These are phyloP conservation scores for Ferrisia virgata DNA, from an alignment of 2,888 invertebrate genomes.

Conservation along the genomic window DNA sequence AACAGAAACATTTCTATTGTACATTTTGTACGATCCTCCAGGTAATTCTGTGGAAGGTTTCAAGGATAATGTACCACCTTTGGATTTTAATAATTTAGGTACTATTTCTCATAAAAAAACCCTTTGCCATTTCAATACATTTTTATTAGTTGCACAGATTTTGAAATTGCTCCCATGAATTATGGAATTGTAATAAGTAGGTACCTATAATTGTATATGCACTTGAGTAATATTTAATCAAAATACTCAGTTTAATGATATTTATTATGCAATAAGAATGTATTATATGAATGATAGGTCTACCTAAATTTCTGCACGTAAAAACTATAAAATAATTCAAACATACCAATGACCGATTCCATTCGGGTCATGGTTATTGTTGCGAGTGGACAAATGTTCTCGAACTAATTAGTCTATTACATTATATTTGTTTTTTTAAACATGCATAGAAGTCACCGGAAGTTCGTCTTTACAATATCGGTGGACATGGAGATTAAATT, in stretches of 20 bases:
- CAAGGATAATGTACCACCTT: background rate
- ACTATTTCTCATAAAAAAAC: background rate
- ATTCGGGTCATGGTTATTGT: constrained; percentile 24
- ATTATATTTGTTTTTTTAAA: background rate
- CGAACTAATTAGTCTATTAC: constrained; percentile 19
- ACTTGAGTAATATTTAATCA: no score
- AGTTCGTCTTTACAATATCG: background rate
- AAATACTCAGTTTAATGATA: no score
- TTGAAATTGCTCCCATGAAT: background rate
- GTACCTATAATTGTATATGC: no score
- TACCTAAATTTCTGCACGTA: background rate
- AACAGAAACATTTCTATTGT: background rate
- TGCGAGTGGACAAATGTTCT: background rate
- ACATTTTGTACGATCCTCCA: constrained; percentile 6
- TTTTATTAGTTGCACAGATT: background rate
- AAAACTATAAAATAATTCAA: background rate
- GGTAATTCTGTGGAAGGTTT: background rate
- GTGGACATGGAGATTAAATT: no score
- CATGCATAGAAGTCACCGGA: background rate
- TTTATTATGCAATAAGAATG: background rate
- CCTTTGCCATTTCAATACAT: background rate
- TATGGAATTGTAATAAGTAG: background rate
- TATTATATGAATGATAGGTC: background rate
- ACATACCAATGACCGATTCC: background rate
- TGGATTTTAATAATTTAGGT: background rate